phyloP scores from a whole-genome alignment of 2,888 invertebrate genomes.

The Lycia hirtaria region DNA sequence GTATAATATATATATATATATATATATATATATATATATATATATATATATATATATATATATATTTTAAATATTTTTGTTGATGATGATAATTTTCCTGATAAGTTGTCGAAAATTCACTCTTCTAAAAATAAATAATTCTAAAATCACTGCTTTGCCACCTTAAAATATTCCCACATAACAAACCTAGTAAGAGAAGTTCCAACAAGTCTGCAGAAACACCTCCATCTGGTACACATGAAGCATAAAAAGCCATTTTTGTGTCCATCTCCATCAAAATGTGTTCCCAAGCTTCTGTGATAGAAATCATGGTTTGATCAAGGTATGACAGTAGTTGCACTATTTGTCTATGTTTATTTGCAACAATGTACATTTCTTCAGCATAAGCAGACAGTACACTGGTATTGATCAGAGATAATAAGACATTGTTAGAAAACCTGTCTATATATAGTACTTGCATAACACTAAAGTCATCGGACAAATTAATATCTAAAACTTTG shows the following conservation, averaged over 20 bases:
- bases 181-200: constrained; percentile 91
- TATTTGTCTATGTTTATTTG: constrained; percentile 91
- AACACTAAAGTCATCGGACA: constrained; percentile 89
- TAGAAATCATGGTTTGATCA: constrained; percentile 91
- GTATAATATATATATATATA: too few species aligned
- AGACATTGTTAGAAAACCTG: constrained; percentile 74
- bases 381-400: constrained; percentile 87
- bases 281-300: constrained; percentile 97
- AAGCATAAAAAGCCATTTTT: constrained; percentile 95
- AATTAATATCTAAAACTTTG: constrained; percentile 87
- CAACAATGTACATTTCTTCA: constrained; percentile 89
- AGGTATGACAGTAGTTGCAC: constrained; percentile 88
- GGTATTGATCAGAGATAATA: constrained; percentile 82
- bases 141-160: neutral
- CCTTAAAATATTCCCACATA: neutral
- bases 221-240: constrained; percentile 91
- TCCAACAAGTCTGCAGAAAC: constrained; percentile 97
- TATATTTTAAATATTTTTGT: too few species aligned
- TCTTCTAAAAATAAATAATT: too few species aligned
- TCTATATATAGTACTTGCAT: constrained; percentile 88
- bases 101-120: too few species aligned
- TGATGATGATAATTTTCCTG: too few species aligned
- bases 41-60: too few species aligned
- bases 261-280: constrained; percentile 97
- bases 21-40: too few species aligned